Conservation (phyloP, 2,888 invertebrate species). For the Coecobrya sp. region DNA sequence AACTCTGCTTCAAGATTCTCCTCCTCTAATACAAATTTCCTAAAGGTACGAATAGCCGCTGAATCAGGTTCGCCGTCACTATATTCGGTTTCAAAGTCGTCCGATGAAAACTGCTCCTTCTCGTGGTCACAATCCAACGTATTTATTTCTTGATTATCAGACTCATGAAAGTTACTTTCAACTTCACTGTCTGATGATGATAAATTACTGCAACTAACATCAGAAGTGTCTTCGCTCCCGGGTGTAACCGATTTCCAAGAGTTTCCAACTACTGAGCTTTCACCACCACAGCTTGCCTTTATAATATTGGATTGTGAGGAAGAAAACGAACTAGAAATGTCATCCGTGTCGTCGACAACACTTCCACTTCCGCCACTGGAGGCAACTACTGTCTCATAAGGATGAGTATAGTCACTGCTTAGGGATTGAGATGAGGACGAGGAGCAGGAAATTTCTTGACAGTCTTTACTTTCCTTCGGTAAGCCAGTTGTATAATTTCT, state of each 20-base stretch:
- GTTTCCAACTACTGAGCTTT: not conserved
- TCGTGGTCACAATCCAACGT: constrained; percentile 29
- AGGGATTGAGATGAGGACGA: constrained; percentile 57
- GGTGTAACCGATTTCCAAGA: constrained; percentile 6
- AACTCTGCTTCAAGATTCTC: not conserved
- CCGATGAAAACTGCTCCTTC: constrained; percentile 38
- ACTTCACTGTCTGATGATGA: constrained; percentile 53
- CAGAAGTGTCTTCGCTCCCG: constrained; percentile 54
- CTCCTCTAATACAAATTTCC: constrained; percentile 1
- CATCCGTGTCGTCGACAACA: constrained; percentile 63
- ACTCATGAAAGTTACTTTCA: constrained; percentile 21
- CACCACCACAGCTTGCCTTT: not conserved
- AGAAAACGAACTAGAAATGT: constrained; percentile 57
- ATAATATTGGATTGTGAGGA: constrained; percentile 28
- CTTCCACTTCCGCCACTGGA: constrained; percentile 56
- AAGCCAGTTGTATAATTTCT: not conserved
- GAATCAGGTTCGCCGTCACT: constrained; percentile 48
- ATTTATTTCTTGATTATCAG: constrained; percentile 11
- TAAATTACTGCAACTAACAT: constrained; percentile 49
- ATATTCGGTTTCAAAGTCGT: constrained; percentile 74
- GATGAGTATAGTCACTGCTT: constrained; percentile 24
- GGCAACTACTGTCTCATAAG: not conserved
- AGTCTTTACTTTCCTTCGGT: not conserved
- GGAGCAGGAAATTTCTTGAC: constrained; percentile 32
- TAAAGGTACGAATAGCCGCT: constrained; percentile 25